A percentile compares a stretch with the other conserved stretches of the same genome.
Evolutionary conservation across 92 coral and sea anemone genomes (phyloP).

Genomic region (Pocillopora grandis): DNA sequence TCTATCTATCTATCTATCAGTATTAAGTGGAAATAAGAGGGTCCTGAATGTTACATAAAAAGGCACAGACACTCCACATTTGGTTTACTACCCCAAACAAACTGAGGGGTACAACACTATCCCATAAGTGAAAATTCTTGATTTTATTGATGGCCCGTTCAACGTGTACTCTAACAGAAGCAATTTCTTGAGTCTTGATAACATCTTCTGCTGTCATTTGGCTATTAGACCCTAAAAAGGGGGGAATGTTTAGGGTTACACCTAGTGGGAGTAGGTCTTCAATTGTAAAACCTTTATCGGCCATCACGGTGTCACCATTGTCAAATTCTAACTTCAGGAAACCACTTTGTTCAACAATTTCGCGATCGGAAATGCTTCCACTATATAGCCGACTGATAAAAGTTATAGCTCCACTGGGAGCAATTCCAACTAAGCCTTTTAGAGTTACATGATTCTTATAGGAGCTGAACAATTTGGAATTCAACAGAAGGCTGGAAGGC

Average conservation of each 20-base stretch:
- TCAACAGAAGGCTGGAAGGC: no score
- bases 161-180: background rate
- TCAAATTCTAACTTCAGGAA: slow-evolving; percentile 3
- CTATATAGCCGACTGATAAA: no score
- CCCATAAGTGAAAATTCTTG: slow-evolving; percentile 2
- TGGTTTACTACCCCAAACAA: slow-evolving; percentile 22
- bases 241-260: slow-evolving; percentile 22
- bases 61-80: slow-evolving; percentile 26
- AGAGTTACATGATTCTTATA: no score
- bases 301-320: slow-evolving; percentile 3
- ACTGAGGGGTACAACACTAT: background rate
- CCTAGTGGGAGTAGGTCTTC: slow-evolving; percentile 18
- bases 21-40: slow-evolving; percentile 15
- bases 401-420: no score
- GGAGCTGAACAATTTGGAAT: no score
- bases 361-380: slow-evolving; percentile 3
- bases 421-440: no score
- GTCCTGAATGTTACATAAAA: slow-evolving; percentile 14
- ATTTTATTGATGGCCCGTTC: slow-evolving; percentile 21
- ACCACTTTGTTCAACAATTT: slow-evolving; percentile 2
- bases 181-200: slow-evolving; percentile 15
- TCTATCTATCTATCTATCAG: background rate
- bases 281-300: background rate
- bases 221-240: background rate
- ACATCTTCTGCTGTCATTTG: slow-evolving; percentile 25